Base-by-base conservation (phyloP, 2,888 invertebrate species). In the Physocephala rufipes region DNA sequence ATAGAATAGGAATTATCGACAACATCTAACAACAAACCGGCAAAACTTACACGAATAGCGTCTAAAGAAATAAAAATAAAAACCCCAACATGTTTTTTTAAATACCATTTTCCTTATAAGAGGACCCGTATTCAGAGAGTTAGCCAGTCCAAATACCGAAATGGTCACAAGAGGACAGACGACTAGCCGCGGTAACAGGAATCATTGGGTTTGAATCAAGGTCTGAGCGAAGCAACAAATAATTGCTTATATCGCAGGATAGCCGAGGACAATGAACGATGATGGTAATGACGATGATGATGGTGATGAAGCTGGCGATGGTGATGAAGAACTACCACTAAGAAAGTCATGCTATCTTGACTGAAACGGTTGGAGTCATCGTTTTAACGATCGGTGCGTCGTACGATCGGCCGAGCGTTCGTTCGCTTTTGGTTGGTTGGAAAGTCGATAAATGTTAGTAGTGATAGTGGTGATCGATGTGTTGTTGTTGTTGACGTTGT, bases 181-280 rank as follows among this genome's bases (percentile, higher is more conserved):
- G 66, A 21, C 9, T 15, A 5, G 26, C 43, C 36, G 3, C 13
- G 16, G 24, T 13, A 28, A 19, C n/a, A 28, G 49, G n/a, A 2
- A 24, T 16, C 28, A 5, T 7, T 24, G 15, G 63, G 21, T 2
- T 24, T 4, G 24, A 24, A 45, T 47, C 26, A 61, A 45, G 16
- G 36, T 28, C 26, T 24, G 24, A 28, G 49, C 47, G 68, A 24
- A 36, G 62, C 65, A 71, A 43, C 71, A 59, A 66, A 71, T 66
- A 71, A 71, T 65, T 66, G 66, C 59, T 71, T 19, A 19, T 58
- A 65, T 59, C 36, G 61, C 59, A 71, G 71, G 71, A 71, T 66
- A 71, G 62, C 43, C 55, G 68, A 68, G 68, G 68, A 68, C 68
- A 68, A 51, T 62, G 68, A 68, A 68, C 68, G 68, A 49, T 43